These are phyloP conservation scores for Bufo gargarizans DNA, from an alignment of 2,113 vertebrate species.

Conservation along the genomic window DNA sequence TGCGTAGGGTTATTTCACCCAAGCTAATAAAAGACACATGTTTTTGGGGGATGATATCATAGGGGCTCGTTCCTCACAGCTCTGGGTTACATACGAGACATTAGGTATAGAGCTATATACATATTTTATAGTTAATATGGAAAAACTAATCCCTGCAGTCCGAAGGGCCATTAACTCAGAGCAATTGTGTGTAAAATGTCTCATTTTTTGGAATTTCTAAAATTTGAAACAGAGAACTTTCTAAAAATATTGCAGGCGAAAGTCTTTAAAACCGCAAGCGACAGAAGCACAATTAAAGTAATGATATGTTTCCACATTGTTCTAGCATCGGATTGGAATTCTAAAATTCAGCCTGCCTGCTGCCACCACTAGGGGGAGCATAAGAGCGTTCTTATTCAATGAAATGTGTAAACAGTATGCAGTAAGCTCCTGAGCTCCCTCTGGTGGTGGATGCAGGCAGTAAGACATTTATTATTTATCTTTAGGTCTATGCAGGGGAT, in stretches of 20 bases:
- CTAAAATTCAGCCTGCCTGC: too few relatives aligned
- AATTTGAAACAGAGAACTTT: not conserved
- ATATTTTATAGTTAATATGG: not conserved
- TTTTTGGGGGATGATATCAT: not conserved
- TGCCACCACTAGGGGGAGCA: too few relatives aligned
- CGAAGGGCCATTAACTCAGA: not conserved
- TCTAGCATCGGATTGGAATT: too few relatives aligned
- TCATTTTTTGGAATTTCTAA: not conserved
- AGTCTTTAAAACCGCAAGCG: not conserved
- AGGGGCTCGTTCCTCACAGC: not conserved
- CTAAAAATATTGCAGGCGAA: not conserved
- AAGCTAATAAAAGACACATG: constrained; percentile 33
- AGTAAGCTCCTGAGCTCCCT: too few relatives aligned
- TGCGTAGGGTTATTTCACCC: not conserved
- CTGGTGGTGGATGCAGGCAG: too few relatives aligned
- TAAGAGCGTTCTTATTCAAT: too few relatives aligned
- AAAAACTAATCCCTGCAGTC: not conserved
- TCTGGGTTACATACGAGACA: not conserved
- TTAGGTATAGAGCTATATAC: not conserved
- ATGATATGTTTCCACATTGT: too few relatives aligned
- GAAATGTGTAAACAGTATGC: too few relatives aligned
- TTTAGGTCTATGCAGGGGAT: too few relatives aligned
- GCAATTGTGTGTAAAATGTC: not conserved
- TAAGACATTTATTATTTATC: too few relatives aligned
- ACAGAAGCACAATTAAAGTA: not conserved